phyloP scores from a whole-genome alignment of 2,888 invertebrate species.

The Caradrina clavipalpis region DNA sequence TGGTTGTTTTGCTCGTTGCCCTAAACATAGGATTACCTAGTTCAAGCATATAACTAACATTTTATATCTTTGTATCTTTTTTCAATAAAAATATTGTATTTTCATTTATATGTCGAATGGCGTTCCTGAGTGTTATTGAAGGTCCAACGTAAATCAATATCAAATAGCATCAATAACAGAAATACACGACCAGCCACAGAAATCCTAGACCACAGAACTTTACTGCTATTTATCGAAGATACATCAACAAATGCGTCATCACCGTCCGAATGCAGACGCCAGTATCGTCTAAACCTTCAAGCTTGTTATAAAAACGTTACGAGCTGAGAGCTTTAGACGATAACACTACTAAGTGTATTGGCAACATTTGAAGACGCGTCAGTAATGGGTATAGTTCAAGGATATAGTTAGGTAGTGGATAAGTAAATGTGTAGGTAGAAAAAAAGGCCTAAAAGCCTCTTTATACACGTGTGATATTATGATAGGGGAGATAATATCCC shows the following conservation, averaged over 20 bases:
- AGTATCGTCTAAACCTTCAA: slow-evolving; percentile 18
- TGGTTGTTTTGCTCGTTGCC: too few species aligned
- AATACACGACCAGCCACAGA: neutral
- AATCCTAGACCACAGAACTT: slow-evolving; percentile 23
- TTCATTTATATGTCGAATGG: neutral
- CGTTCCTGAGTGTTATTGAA: neutral
- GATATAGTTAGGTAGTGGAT: too few species aligned
- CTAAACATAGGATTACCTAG: too few species aligned
- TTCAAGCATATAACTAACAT: too few species aligned
- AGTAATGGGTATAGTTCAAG: slow-evolving; percentile 16
- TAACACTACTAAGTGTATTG: slow-evolving; percentile 47
- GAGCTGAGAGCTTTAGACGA: slow-evolving; percentile 37
- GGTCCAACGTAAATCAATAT: neutral
- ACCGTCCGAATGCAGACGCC: slow-evolving; percentile 4
- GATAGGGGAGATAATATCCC: too few species aligned
- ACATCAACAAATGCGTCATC: slow-evolving; percentile 35
- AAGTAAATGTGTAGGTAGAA: too few species aligned
- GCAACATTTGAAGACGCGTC: slow-evolving; percentile 38
- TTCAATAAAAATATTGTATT: too few species aligned
- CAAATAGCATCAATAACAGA: neutral
- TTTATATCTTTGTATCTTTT: too few species aligned
- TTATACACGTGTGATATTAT: too few species aligned
- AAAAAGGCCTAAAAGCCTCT: too few species aligned
- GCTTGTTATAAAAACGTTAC: slow-evolving; percentile 46
- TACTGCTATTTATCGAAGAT: neutral